A percentile compares a stretch with the other conserved stretches of the same genome.
Evolutionary conservation across 2,888 invertebrate species (phyloP).

Genomic region (Drosophila cognata): DNA sequence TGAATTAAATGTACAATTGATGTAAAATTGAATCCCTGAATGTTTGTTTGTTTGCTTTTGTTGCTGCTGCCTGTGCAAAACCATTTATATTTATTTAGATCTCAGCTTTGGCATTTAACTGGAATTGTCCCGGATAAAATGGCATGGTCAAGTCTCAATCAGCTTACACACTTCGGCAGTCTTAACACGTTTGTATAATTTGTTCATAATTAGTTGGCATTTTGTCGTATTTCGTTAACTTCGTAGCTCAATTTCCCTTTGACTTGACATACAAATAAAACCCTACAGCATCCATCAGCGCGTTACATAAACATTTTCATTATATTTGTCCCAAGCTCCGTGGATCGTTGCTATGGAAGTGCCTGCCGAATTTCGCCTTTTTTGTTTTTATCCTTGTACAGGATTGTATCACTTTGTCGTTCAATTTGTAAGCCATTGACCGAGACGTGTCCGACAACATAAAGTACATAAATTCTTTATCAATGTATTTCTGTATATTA

Average conservation of each 20-base stretch:
- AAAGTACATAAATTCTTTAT: background rate
- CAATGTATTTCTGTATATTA: background rate
- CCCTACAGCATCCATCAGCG: constrained; percentile 8
- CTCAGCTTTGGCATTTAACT: background rate
- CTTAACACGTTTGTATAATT: constrained; percentile 37
- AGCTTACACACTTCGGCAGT: constrained; percentile 25
- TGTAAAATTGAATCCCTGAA: constrained; percentile 19
- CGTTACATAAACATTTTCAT: constrained; percentile 59
- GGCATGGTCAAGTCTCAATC: constrained; percentile 18
- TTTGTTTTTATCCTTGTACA: background rate
- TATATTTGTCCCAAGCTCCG: constrained; percentile 38
- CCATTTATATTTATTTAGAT: constrained; percentile 10
- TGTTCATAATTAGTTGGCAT: constrained; percentile 46
- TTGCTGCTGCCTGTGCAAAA: background rate
- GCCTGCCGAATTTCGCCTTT: constrained; percentile 47
- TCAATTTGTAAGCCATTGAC: background rate
- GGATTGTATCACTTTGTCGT: background rate
- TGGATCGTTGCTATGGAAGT: constrained; percentile 60
- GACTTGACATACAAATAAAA: constrained; percentile 10
- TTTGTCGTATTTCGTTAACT: constrained; percentile 26
- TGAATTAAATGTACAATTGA: constrained; percentile 36
- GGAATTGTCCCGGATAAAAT: background rate
- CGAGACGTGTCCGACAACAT: background rate
- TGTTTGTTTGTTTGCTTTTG: background rate
- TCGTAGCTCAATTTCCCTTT: background rate